Evolutionary conservation across 2,797 vertebrate species (phyloP).

Genomic region (Vipera latastei): DNA sequence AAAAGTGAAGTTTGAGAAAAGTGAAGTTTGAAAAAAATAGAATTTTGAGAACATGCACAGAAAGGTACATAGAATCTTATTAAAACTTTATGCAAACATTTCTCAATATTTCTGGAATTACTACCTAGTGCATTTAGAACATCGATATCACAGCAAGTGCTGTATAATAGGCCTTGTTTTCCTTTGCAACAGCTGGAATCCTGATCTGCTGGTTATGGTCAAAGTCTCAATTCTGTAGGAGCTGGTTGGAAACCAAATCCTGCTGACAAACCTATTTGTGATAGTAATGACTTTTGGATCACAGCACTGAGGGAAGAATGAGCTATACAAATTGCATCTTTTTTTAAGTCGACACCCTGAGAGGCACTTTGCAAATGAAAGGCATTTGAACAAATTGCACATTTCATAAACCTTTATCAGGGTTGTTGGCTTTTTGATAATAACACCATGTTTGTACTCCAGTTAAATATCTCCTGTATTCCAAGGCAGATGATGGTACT

Average conservation of each 20-base stretch:
- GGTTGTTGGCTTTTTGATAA: background rate
- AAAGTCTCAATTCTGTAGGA: conserved; percentile 1
- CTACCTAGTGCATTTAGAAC: background rate
- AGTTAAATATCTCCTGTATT: conserved; percentile 18
- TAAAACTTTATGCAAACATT: background rate
- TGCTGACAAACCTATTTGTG: conserved; percentile 17
- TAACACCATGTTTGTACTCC: background rate
- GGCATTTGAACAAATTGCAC: background rate
- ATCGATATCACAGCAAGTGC: background rate
- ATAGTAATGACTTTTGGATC: background rate
- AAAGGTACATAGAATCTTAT: background rate
- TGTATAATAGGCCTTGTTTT: background rate
- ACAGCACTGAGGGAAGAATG: conserved; percentile 17
- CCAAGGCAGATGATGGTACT: conserved; percentile 6
- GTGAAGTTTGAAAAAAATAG: background rate
- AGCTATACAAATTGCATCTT: background rate
- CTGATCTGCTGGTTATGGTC: conserved; percentile 11
- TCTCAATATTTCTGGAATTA: background rate
- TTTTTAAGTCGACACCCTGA: background rate
- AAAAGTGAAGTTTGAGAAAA: background rate
- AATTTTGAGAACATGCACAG: background rate
- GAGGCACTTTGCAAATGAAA: conserved; percentile 17
- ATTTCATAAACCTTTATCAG: conserved; percentile 3
- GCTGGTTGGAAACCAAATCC: background rate
- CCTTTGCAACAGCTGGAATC: background rate